Evolutionary conservation across 92 coral and sea anemone genomes (phyloP), one percentile per base, ranked within the genome.

Genomic region (Phenganax stokvisi): DNA sequence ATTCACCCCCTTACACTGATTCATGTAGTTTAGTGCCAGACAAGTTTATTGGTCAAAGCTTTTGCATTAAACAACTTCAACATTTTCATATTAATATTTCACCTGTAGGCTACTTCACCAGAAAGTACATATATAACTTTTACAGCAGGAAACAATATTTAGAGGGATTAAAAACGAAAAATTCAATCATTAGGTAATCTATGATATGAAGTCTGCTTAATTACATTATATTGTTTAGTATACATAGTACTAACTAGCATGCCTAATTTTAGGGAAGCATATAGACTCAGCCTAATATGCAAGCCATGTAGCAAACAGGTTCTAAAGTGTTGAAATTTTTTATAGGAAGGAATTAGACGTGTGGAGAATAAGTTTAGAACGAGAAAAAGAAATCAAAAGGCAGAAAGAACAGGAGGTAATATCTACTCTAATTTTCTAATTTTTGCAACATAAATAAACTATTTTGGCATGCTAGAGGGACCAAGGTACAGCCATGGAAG

Each of bases 101-200:
- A 13, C 0, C 15, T 74, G 9, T 67, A 93, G 97, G 99, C 10
- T 96, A 79, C 72, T 92, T 90, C 83, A 83, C 89, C 4, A 88
- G 99, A 60, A 96, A 92, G 79, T 96, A 92, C 75, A 86, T 96
- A 27, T 91, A 89, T 84, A 96, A 96, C 77, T 96, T 85, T 86
- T 89, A 90, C 84, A 96, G 97, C 84, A 92, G 99, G 53, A 92
- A 96, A 85, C 85, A 87, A 20, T 96, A 90, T 84, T 85, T 92
- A 12, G 85, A 91, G 68, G 99, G 97, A 71, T 78, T 96, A 44
- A 84, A 87, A 7, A 69, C 86, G 64, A 96, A 90, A 83, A 94
- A 92, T 83, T 85, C 89, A 75, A 57, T 85, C 6, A 96, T 94
- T 28, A 90, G 98, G 98, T 94, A 80, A 81, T 80, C 37, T 54